Base-by-base conservation (phyloP, 2,113 vertebrate species). In the Papio anubis region DNA sequence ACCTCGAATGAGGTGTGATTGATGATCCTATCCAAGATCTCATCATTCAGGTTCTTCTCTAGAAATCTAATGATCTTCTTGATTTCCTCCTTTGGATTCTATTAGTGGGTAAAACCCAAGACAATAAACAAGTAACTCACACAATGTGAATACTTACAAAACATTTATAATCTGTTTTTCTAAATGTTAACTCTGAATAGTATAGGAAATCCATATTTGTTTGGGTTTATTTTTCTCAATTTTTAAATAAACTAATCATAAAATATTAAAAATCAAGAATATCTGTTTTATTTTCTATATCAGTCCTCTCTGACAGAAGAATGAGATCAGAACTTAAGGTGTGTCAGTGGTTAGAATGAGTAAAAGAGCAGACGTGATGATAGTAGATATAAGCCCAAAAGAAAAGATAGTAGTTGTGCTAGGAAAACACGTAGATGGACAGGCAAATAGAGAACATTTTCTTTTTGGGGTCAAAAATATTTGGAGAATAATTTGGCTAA, bases 41-140 rank as follows among this genome's bases (percentile, higher is more conserved):
- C 88, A 27, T 98, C 97, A 0, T 94, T 40, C 79, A 98, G 25
- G 2, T 98, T 90, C 96, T 59, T 98, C 30, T 95, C 98, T 94
- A 99, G 93, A 93, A 99, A 99, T 68, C 7, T 89, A 14, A 93
- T 81, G 48, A 99, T 82, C 93, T 98, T 99, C 93, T 80, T 82
- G n/a, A 99, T 90, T 97, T 99, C 99, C 59, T 78, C 81, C 43
- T 88, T 97, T 13, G 97, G 98, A 94, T 98, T 97, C 98, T 99
- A 90, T 6, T 32, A 64, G 2, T 52, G 72, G 17, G 8, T 93
- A 94, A 85, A 57, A 68, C 3, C 3, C n/a, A 76, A 89, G 30
- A 61, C 88, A 83, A 12, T 50, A 25, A 96, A 30, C 2, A 78
- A 83, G 25, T 32, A 95, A 70, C 66, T 94, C 45, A 57, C 6